phyloP scores from a whole-genome alignment of 2,113 vertebrate genomes.

The Barnardius zonarius region DNA sequence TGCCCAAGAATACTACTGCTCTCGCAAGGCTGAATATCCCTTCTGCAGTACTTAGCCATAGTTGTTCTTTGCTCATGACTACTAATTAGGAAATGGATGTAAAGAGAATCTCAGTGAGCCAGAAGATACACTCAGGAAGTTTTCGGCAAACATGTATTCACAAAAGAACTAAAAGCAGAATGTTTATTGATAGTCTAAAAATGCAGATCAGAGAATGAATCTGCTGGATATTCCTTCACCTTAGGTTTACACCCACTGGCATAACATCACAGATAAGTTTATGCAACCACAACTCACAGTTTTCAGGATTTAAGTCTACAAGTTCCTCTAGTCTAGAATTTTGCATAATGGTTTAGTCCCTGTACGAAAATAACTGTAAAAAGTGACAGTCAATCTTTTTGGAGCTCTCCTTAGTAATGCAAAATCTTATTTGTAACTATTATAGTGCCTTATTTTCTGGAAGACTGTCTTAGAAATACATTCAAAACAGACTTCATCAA shows the following conservation, averaged over 20 bases:
- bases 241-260: neutral
- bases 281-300: neutral
- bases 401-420: neutral
- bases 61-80: neutral
- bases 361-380: neutral
- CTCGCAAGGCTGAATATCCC: neutral
- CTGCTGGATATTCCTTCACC: neutral
- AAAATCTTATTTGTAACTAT: neutral
- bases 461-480: slow-evolving; percentile 42
- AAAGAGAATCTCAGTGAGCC: slow-evolving; percentile 14
- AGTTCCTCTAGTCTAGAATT: neutral
- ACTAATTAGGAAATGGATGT: slow-evolving; percentile 47
- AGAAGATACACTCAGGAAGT: neutral
- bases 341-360: neutral
- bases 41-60: neutral
- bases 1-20: slow-evolving; percentile 14
- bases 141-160: neutral
- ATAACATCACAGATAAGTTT: neutral
- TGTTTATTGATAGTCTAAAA: neutral
- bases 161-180: neutral
- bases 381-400: neutral
- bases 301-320: neutral
- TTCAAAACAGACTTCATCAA: slow-evolving; percentile 47
- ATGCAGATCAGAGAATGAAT: neutral
- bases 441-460: neutral